Evolutionary conservation across 2,113 vertebrate species (phyloP).

Genomic region (Peromyscus leucopus): DNA sequence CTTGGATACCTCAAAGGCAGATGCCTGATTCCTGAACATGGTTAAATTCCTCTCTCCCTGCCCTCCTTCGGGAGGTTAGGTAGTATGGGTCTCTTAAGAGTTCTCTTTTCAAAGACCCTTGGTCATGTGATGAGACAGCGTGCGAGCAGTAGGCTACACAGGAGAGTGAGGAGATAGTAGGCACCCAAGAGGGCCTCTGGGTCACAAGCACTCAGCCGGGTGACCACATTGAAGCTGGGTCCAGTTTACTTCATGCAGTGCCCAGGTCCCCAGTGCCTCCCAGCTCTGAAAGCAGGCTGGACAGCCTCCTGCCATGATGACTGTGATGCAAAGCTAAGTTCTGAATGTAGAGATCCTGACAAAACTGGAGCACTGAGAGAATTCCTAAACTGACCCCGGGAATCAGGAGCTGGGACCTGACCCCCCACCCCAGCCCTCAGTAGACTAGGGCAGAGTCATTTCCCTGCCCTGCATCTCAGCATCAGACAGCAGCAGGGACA

Average conservation of each 20-base stretch:
- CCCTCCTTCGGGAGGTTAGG: background rate
- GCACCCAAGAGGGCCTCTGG: background rate
- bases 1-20: background rate
- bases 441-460: background rate
- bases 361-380: background rate
- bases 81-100: background rate
- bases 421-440: background rate
- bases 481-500: background rate
- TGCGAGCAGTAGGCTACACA: background rate
- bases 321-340: background rate
- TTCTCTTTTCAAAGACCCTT: background rate
- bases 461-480: background rate
- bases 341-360: background rate
- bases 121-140: background rate
- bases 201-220: background rate
- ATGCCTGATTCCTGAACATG: background rate
- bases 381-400: background rate
- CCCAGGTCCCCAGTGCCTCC: background rate
- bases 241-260: background rate
- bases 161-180: background rate
- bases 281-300: background rate
- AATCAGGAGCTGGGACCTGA: background rate
- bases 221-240: background rate
- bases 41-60: background rate
- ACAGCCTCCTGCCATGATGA: background rate